Evolutionary conservation across 2,888 invertebrate genomes (phyloP), one percentile per base, ranked within the genome.

Genomic region (Gasteruption jaculator): DNA sequence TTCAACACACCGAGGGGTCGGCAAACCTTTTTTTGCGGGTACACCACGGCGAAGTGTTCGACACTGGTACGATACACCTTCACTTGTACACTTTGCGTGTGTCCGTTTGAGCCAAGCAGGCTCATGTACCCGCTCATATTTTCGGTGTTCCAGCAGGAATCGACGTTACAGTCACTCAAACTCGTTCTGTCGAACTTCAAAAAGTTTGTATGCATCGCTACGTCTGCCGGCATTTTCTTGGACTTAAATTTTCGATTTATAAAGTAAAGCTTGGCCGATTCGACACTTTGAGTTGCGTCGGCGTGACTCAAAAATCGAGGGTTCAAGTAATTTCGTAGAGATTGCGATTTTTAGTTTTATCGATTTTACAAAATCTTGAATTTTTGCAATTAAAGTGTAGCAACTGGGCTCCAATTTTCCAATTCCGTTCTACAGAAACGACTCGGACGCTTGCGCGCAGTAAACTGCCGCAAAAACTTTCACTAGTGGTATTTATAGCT

Each of bases 1-100:
- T 81, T 81, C 26, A 81, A 73, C 2, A 81, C 81, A 0, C 80
- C 80, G 24, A 79, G 68, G 0, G 82, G 77, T 49, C 79, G 76
- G 48, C 79, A 76, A 8, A 81, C 72, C 56, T 80, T 77, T 67
- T 80, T 80, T 63, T 79, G 76, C 5, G 81, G 81, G 51, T 79
- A 81, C 20, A 82, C 76, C 5, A 81, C 81, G 2, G 80, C 80
- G 56, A 82, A 82, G 56, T 82, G 81, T 58, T 81, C 82, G 58
- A 79, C 66, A 31, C 80, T 77, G 4, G 81, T 81, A 46, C 76
- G 73, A 62, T 82, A 81, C 16, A 82, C 81, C 54, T 79, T 79
- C 48, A 80, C 80, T 55, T 81, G 74, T 4, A 81, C 79, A 48
- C 76, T 74, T 63, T 80, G 81, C 12, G 78, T 72, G 56, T 77